A percentile compares a stretch with the other conserved stretches of the same genome.
Evolutionary conservation across 2,797 vertebrate species (phyloP).

Genomic region (Mycteria americana): DNA sequence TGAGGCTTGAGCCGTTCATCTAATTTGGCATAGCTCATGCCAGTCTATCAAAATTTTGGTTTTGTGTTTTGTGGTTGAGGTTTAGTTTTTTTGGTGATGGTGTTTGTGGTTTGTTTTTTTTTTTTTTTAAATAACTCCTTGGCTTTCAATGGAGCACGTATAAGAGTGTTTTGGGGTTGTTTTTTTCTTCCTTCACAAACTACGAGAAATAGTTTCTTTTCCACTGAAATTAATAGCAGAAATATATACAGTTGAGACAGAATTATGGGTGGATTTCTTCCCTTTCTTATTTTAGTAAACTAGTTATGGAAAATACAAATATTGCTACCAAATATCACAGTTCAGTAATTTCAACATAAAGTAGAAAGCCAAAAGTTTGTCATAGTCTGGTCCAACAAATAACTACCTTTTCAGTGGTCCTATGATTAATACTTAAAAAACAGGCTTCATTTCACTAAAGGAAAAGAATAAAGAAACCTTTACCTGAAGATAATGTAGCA

Average conservation of each 20-base stretch:
- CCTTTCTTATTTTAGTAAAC: neutral
- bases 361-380: neutral
- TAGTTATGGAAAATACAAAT: neutral
- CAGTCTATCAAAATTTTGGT: neutral
- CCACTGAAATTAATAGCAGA: neutral
- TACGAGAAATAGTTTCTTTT: neutral
- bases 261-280: neutral
- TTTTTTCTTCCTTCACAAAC: neutral
- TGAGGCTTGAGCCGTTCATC: neutral
- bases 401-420: neutral
- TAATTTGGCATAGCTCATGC: neutral
- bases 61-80: neutral
- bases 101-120: neutral
- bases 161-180: neutral
- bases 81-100: neutral
- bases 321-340: neutral
- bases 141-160: neutral
- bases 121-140: neutral
- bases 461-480: neutral
- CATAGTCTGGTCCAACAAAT: neutral
- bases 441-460: neutral
- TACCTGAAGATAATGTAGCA: neutral
- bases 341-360: neutral
- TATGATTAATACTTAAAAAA: neutral
- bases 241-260: neutral